Conservation (phyloP, 2,888 invertebrate species). For the Scaptomyza reducta region DNA sequence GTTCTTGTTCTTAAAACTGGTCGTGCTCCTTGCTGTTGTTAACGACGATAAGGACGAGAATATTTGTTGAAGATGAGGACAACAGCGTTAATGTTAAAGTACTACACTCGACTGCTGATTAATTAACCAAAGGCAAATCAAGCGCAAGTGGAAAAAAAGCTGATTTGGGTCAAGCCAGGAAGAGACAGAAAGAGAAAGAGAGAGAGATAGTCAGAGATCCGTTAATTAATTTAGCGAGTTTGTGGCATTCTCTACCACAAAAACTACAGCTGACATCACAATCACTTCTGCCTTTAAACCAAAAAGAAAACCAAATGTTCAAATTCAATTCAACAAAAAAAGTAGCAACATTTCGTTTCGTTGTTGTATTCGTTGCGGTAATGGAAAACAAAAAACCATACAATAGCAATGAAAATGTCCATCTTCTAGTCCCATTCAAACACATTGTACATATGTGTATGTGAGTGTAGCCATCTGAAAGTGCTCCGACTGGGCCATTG, state of each 20-base stretch:
- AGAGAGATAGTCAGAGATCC: slow-evolving; percentile 21
- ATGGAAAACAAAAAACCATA: slow-evolving; percentile 46
- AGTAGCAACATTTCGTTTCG: slow-evolving; percentile 19
- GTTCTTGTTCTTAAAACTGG: background rate
- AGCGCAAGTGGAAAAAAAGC: slow-evolving; percentile 37
- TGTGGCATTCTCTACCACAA: slow-evolving; percentile 1
- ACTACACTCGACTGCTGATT: slow-evolving; percentile 73
- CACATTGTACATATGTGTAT: background rate
- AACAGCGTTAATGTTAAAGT: slow-evolving; percentile 11
- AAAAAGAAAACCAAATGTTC: slow-evolving; percentile 24
- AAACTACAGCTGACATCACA: slow-evolving; percentile 25
- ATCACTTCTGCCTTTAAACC: slow-evolving; percentile 41
- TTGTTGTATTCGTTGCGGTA: slow-evolving; percentile 21
- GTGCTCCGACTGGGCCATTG: slow-evolving; percentile 46
- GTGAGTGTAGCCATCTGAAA: slow-evolving; percentile 53
- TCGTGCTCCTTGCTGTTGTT: background rate
- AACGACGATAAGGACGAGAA: background rate
- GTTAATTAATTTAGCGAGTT: slow-evolving; percentile 64
- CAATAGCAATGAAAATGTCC: slow-evolving; percentile 41
- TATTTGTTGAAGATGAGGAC: slow-evolving; percentile 1
- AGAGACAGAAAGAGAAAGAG: background rate
- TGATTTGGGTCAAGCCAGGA: slow-evolving; percentile 60
- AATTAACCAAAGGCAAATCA: slow-evolving; percentile 74
- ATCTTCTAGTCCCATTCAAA: slow-evolving; percentile 13
- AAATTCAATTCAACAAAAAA: slow-evolving; percentile 46